Evolutionary conservation across 2,113 vertebrate genomes (phyloP).

Genomic region (Apodemus speciosus): DNA sequence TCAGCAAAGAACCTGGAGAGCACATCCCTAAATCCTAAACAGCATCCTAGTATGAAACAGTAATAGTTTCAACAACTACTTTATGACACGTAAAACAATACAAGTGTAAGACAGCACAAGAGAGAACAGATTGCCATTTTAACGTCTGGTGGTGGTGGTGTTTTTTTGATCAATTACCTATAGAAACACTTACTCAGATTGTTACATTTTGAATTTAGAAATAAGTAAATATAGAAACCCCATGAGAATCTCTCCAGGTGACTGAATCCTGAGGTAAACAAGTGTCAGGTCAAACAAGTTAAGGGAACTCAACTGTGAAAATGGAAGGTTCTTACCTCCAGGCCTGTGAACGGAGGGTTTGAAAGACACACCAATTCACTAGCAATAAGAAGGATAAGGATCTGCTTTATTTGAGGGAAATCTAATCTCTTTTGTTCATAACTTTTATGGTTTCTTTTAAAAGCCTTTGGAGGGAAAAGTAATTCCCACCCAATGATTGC

Average conservation of each 20-base stretch:
- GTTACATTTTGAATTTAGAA: slow-evolving; percentile 1
- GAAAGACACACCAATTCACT: neutral
- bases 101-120: neutral
- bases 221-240: neutral
- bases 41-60: neutral
- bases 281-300: slow-evolving; percentile 6
- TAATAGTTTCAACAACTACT: neutral
- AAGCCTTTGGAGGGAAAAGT: neutral
- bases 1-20: neutral
- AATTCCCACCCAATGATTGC: neutral
- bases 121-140: neutral
- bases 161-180: neutral
- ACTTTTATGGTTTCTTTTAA: neutral
- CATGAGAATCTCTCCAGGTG: neutral
- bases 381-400: neutral
- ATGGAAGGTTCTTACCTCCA: neutral
- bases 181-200: neutral
- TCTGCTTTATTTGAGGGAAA: slow-evolving; percentile 20
- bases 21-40: neutral
- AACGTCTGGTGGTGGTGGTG: neutral
- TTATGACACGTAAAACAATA: neutral
- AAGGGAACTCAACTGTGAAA: slow-evolving; percentile 22
- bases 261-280: neutral
- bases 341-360: neutral
- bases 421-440: neutral